phyloP scores from a whole-genome alignment of 1,140 invertebrate genomes.

The Trichonephila clavata region DNA sequence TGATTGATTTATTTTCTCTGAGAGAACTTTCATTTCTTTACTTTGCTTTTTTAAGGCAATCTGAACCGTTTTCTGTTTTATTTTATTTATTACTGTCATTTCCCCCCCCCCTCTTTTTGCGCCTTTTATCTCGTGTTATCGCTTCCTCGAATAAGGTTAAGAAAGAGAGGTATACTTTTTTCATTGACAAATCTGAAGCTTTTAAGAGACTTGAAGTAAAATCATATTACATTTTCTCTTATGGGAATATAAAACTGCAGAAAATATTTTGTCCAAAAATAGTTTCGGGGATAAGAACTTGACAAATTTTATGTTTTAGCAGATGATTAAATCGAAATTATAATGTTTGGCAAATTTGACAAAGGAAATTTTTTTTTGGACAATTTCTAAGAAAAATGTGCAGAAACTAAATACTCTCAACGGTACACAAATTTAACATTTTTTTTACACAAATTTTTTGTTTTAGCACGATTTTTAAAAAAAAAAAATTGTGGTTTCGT shows the following conservation, averaged over 20 bases:
- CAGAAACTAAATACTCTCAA: too few species aligned
- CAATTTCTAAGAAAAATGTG: too few species aligned
- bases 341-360: too few species aligned
- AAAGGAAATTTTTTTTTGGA: too few species aligned
- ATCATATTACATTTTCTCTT: not conserved
- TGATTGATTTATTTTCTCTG: slow-evolving; percentile 68
- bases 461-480: too few species aligned
- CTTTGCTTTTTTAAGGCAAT: not conserved
- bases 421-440: too few species aligned
- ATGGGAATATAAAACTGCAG: not conserved
- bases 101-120: not conserved
- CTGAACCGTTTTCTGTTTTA: not conserved
- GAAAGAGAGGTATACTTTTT: not conserved
- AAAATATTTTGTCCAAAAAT: too few species aligned
- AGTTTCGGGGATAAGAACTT: too few species aligned
- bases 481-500: too few species aligned
- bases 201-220: not conserved
- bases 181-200: not conserved
- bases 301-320: too few species aligned
- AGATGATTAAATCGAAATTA: too few species aligned
- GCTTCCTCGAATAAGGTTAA: not conserved
- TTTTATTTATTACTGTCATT: not conserved
- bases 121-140: not conserved
- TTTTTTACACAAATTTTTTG: too few species aligned
- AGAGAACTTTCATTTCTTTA: not conserved